Evolutionary conservation across 2,113 vertebrate genomes (phyloP).

Genomic region (Ctenomys sociabilis): DNA sequence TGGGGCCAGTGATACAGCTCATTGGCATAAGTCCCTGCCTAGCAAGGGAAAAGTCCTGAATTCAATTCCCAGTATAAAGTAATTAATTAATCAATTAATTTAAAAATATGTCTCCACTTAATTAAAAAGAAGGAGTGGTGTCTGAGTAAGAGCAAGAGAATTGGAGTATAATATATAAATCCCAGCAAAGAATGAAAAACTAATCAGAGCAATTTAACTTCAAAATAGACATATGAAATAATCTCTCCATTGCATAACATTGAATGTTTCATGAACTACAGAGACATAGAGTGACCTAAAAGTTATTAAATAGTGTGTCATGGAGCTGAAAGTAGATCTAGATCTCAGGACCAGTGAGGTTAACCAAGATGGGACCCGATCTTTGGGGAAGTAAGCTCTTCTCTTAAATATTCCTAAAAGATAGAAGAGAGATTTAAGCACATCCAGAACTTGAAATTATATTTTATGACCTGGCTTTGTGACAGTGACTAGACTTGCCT

Average conservation of each 20-base stretch:
- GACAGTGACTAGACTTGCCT: not conserved
- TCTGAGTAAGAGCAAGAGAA: conserved; percentile 1
- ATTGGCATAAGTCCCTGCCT: no score
- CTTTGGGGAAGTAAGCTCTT: not conserved
- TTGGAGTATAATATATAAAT: not conserved
- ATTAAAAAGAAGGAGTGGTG: not conserved
- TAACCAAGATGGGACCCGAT: not conserved
- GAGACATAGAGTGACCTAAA: not conserved
- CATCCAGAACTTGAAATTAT: not conserved
- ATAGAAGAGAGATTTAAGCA: not conserved
- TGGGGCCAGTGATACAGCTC: no score
- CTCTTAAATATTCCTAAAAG: not conserved
- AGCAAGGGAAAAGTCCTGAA: no score
- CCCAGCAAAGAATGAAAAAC: not conserved
- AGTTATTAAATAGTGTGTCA: not conserved
- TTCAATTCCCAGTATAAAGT: no score
- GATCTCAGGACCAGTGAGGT: not conserved
- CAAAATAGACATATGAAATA: not conserved
- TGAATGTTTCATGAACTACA: not conserved
- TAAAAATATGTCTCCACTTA: not conserved
- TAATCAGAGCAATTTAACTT: not conserved
- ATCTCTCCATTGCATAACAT: not conserved
- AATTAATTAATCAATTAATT: no score
- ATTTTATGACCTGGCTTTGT: not conserved
- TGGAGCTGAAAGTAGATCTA: not conserved